Evolutionary conservation across 2,113 vertebrate genomes (phyloP), one percentile per base, ranked within the genome.

Genomic region (Spea bombifrons): DNA sequence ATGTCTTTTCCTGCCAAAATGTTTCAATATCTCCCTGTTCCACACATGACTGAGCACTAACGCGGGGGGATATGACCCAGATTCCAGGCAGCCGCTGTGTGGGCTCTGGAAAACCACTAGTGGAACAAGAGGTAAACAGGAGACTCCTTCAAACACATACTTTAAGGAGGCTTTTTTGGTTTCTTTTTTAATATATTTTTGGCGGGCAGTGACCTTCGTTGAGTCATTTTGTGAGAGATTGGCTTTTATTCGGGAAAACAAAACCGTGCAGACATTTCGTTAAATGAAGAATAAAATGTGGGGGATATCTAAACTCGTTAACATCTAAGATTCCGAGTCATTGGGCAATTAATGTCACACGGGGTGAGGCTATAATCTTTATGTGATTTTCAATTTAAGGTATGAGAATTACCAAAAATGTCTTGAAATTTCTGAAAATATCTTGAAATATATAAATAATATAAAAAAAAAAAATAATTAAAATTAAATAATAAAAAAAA

Each of bases 11-110:
- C 16, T 13, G 77, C 70, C 77, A 79, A 66, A 52, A 73, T n/a
- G 46, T 73, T 65, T 66, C 75, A 71, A 57, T 73, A 80, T 80
- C 70, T 59, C 77, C 50, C 77, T 73, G 61, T 80, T 80, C 70
- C 43, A 66, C 59, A 72, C 59, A 47, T 30, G 69, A 66, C 48
- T 72, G 55, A 44, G 67, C 46, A 16, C 45, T 50, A 49, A 47
- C 3, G 15, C 48, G 7, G 53, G 67, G 74, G 55, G 47, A 70
- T 67, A 61, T 77, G 66, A 43, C 49, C 46, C 12, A 13, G 16
- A 77, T n/a, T 53, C 67, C 12, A 47, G 44, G 46, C 55, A 49
- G 46, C 16, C 63, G 66, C 44, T 77, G 75, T 70, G 75, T 77
- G 75, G 75, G 46, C 75, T 77, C 55, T 7, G 57, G 45, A 8